Percentiles rank a stretch among this genome's conserved stretches.
These are phyloP conservation scores for Cantharis lateralis DNA, from an alignment of 2,888 invertebrate genomes.

Conservation along the genomic window DNA sequence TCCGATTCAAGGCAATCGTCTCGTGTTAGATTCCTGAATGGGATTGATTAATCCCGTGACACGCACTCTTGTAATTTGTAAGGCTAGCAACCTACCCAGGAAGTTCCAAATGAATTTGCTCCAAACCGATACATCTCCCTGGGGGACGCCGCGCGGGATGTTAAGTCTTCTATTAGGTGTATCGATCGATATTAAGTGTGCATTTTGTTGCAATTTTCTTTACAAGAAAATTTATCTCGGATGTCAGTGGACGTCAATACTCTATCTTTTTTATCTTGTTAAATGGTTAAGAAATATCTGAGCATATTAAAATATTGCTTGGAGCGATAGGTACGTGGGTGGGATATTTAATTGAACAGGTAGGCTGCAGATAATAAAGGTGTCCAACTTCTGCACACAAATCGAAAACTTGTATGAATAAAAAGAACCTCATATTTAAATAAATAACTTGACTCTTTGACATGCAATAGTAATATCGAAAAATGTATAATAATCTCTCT, in stretches of 20 bases:
- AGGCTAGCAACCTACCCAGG: not conserved
- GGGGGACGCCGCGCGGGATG: not conserved
- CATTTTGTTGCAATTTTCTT: not conserved
- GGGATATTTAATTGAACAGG: slow-evolving; percentile 24
- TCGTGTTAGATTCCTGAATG: not conserved
- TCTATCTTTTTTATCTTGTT: not conserved
- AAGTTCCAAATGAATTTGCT: not conserved
- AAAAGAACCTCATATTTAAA: not conserved
- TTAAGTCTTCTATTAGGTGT: not conserved
- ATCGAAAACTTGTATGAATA: not conserved
- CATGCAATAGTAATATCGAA: slow-evolving; percentile 7
- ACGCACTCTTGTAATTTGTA: not conserved
- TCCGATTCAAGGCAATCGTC: not conserved
- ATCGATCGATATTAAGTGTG: not conserved
- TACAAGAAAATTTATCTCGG: not conserved
- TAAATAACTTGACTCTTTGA: not conserved
- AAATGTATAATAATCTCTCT: slow-evolving; percentile 10
- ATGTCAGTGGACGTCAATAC: not conserved
- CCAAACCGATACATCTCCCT: not conserved
- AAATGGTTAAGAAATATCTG: not conserved
- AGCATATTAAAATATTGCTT: not conserved
- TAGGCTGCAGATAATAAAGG: slow-evolving; percentile 15
- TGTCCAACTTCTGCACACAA: not conserved
- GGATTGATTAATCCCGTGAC: not conserved
- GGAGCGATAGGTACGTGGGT: slow-evolving; percentile 10